Conservation (phyloP, 2,113 vertebrate species). For the Varanus komodoensis region DNA sequence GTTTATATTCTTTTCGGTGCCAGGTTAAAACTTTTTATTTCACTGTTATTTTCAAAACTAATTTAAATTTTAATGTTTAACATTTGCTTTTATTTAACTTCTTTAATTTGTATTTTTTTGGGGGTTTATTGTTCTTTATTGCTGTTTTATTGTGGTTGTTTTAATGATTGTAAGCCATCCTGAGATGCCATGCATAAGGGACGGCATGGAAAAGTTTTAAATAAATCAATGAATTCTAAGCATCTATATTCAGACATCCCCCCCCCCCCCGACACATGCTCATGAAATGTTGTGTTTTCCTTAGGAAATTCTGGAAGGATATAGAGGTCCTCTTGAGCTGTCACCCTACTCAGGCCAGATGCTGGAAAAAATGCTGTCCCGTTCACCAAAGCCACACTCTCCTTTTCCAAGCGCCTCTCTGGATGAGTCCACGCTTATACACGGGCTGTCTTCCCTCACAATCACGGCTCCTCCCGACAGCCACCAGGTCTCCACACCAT, state of each 20-base stretch:
- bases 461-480: background rate
- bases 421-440: background rate
- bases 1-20: too few relatives aligned
- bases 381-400: background rate
- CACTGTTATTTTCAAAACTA: too few relatives aligned
- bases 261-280: background rate
- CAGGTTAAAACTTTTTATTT: too few relatives aligned
- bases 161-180: too few relatives aligned
- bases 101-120: too few relatives aligned
- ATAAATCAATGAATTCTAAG: background rate
- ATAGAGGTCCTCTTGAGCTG: constrained; percentile 65
- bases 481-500: background rate
- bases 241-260: background rate
- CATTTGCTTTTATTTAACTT: too few relatives aligned
- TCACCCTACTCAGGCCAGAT: constrained; percentile 77
- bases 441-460: background rate
- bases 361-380: constrained; percentile 68
- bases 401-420: background rate
- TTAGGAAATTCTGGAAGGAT: constrained; percentile 76
- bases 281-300: background rate
- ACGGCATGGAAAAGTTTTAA: too few relatives aligned
- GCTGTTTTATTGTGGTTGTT: too few relatives aligned
- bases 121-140: too few relatives aligned
- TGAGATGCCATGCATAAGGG: too few relatives aligned
- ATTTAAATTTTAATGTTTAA: too few relatives aligned